Base-by-base conservation (phyloP, 35 echinoderm and acorn worm genomes). In the Diadema setosum region DNA sequence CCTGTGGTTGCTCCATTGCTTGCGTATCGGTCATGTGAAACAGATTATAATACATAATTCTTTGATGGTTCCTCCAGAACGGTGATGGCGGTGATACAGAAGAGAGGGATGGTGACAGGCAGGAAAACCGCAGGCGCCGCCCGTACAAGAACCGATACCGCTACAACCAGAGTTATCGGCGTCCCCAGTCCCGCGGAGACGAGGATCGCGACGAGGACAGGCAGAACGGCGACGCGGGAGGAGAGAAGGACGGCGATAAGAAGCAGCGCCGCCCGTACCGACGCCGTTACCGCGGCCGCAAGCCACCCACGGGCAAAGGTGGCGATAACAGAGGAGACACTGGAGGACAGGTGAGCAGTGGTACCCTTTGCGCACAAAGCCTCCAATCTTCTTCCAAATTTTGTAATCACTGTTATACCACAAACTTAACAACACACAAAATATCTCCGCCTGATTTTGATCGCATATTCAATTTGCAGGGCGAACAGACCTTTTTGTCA, bases 101-200 rank as follows among this genome's bases (percentile, higher is more conserved):
- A 36, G 55, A 87, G 20, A 52, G 59, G 58, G 91, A 93, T 39
- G 60, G 56, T 27, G 83, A 93, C 20, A 82, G 83, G 63, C 24
- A 30, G 46, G 76, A 33, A 14, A 42, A 57, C 23, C 15, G 39
- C 39, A 42, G 69, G 32, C 88, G 88, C 16, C 86, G 87, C 21
- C 95, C 80, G 3, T 84, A 90, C 67, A 34, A 83, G 0, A 65
- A 44, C 16, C 69, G 70, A 20, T 86, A 90, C 24, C 81, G 94
- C 3, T 83, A 88, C 49, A 78, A 85, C 81, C 65, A 83, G 67
- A n/a, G n/a, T n/a, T n/a, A n/a, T n/a, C 93, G 83, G 9, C 93
- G 83, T 59, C 93, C 88, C 64, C 81, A 90, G 67, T 75, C 81
- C 42, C 85, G 83, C 15, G 91, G 82, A 45, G 88, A 91, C 26